Conservation (phyloP, 2,888 invertebrate species). For the Trissolcus japonicus region DNA sequence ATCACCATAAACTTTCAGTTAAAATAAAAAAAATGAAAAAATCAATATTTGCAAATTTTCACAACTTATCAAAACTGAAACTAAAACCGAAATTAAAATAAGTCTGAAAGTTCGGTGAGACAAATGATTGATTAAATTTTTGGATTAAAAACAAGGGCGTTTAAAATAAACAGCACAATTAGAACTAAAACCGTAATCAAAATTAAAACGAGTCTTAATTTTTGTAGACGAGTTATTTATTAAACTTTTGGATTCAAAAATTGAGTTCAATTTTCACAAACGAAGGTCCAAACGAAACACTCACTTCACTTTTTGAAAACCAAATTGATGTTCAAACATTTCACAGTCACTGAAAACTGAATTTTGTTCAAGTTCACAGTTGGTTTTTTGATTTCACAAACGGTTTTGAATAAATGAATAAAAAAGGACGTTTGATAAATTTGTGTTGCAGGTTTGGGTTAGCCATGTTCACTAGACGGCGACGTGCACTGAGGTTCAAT, state of each 20-base stretch:
- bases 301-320: no score
- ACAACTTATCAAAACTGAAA: neutral
- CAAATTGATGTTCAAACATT: neutral
- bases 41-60: neutral
- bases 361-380: neutral
- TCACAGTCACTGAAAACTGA: neutral
- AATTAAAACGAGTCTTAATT: no score
- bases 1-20: neutral
- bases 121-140: neutral
- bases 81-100: neutral
- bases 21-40: neutral
- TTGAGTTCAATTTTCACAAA: neutral
- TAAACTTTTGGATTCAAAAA: neutral
- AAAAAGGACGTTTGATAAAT: neutral
- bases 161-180: no score
- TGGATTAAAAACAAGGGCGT: neutral
- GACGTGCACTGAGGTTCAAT: slow-evolving; percentile 73
- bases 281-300: neutral
- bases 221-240: no score
- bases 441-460: slow-evolving; percentile 71
- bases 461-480: slow-evolving; percentile 76
- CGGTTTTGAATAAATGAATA: neutral
- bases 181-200: no score
- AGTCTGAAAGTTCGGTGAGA: neutral
- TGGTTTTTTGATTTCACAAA: neutral